phyloP scores from a whole-genome alignment of 2,797 vertebrate species.

The Rhinophrynus dorsalis region DNA sequence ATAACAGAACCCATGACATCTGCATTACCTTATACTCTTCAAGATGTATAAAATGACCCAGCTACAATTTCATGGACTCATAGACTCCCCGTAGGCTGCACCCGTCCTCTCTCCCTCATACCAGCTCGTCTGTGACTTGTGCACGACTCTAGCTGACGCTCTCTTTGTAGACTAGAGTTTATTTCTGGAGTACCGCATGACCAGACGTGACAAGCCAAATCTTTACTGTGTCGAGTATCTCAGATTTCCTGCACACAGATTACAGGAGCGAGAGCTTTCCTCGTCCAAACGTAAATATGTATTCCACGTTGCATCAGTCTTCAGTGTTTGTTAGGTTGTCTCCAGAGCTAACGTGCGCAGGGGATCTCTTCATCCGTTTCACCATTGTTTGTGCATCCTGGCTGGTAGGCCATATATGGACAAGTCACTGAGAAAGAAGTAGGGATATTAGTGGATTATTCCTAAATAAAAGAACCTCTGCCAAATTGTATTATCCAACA shows the following conservation, averaged over 20 bases:
- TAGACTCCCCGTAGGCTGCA: conserved; percentile 55
- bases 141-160: conserved; percentile 60
- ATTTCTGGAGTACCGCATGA: conserved; percentile 80
- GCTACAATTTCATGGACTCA: conserved; percentile 43
- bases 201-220: conserved; percentile 69
- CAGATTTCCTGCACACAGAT: conserved; percentile 70
- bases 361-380: conserved; percentile 60
- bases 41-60: neutral
- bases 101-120: conserved; percentile 56
- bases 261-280: conserved; percentile 51
- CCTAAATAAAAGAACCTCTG: neutral
- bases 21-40: conserved; percentile 68
- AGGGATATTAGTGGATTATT: neutral
- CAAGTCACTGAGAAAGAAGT: conserved; percentile 68
- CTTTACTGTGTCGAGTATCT: conserved; percentile 68
- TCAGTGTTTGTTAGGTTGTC: conserved; percentile 57
- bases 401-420: conserved; percentile 75
- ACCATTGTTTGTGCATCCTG: conserved; percentile 68
- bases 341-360: conserved; percentile 58
- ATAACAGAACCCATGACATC: too few species aligned
- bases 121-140: conserved; percentile 60
- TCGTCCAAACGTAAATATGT: conserved; percentile 42
- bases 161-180: conserved; percentile 74
- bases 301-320: conserved; percentile 51
- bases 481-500: too few species aligned